Evolutionary conservation across 2,113 vertebrate genomes (phyloP), one percentile per base, ranked within the genome.

Genomic region (Melospiza georgiana): DNA sequence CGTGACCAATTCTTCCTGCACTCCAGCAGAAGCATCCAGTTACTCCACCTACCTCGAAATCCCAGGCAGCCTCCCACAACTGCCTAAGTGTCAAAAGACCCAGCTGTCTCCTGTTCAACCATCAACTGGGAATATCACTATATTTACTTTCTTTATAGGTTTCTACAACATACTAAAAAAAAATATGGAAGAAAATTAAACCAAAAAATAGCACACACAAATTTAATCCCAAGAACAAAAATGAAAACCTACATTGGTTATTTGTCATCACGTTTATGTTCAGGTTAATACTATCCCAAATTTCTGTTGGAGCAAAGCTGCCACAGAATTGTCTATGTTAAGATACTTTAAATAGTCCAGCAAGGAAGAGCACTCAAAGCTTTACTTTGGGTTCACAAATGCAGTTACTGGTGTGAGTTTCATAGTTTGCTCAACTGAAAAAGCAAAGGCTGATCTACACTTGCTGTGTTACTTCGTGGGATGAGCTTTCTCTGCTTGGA

Each of bases 31-130:
- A 96, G 76, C 82, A 86, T 71, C 75, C 68, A 94, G 85, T 75
- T 90, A 84, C 69, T 93, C 90, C 92, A 90, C 92, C 96, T 95
- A 96, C 95, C 46, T 68, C 1, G 0, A 96, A 96, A 96, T 94
- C 74, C 76, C 73, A 94, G 66, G 86, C 94, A 95, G 85, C 94
- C 95, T 89, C 95, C 94, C 88, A 97, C 92, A 90, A 90, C 68
- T 92, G 83, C 76, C n/a, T 65, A 92, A 94, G 93, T 84, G 93
- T 92, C 92, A 90, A 90, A 92, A 92, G 92, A 84, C 93, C 83
- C 94, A 97, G 94, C 92, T 97, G 95, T 81, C 95, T 96, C 71
- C 85, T 80, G 41, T 39, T 93, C 83, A 86, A 33, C 88, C 65
- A 93, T 68, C 88, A 81, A 3, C 66, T 69, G 71, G 66, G 52